Evolutionary conservation across 2,797 vertebrate species (phyloP).

Genomic region (Acropternis orthonyx): DNA sequence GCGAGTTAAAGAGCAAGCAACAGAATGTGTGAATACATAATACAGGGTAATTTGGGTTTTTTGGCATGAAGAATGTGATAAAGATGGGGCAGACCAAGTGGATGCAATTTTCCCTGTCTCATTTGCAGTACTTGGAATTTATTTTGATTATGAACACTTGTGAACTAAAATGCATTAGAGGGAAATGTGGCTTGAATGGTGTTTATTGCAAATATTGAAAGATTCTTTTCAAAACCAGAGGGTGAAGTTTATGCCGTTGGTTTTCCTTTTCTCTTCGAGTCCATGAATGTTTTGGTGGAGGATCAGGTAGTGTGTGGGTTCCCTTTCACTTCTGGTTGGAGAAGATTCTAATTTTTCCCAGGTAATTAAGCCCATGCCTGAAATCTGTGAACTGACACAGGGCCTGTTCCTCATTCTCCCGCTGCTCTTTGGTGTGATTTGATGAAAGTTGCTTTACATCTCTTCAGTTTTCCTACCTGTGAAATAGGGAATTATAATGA

Average conservation of each 20-base stretch:
- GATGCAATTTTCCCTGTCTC: constrained; percentile 24
- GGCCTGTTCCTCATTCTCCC: neutral
- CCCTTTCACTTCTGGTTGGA: neutral
- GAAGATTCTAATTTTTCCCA: neutral
- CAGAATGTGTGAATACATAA: constrained; percentile 60
- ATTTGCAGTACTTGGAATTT: neutral
- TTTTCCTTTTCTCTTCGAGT: neutral
- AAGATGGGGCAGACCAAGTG: constrained; percentile 22
- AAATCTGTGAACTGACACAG: neutral
- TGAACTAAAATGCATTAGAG: neutral
- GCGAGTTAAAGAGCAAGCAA: constrained; percentile 17
- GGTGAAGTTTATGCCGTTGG: neutral
- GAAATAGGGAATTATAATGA: neutral
- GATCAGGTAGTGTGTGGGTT: neutral
- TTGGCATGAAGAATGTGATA: constrained; percentile 33
- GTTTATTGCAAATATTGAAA: neutral
- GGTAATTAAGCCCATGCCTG: neutral
- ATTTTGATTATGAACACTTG: constrained; percentile 4
- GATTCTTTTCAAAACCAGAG: neutral
- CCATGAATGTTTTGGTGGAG: neutral
- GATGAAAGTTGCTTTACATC: neutral
- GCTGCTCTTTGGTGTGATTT: neutral
- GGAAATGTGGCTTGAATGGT: neutral
- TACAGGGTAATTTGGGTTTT: neutral
- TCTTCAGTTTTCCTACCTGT: neutral